phyloP scores from a whole-genome alignment of 2,113 vertebrate genomes.

The human (Homo sapiens) region DNA sequence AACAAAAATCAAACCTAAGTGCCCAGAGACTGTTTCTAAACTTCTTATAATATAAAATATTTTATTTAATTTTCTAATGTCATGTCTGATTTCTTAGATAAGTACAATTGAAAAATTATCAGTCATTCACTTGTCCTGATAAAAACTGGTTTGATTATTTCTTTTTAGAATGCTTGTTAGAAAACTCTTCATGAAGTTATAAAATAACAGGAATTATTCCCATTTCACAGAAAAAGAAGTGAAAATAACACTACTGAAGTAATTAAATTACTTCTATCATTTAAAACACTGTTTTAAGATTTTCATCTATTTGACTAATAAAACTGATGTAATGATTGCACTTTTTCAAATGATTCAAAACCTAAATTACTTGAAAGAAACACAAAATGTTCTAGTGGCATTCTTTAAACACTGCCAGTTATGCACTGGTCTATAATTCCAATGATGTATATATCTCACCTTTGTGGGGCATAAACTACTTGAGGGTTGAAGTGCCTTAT shows the following conservation, averaged over 20 bases:
- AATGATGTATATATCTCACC: not conserved
- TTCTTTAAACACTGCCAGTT: not conserved
- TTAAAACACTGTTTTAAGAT: not conserved
- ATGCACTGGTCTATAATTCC: not conserved
- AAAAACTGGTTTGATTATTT: not conserved
- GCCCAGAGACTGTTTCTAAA: not conserved
- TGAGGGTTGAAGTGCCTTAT: not conserved
- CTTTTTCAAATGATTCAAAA: not conserved
- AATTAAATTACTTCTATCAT: not conserved
- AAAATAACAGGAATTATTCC: not conserved
- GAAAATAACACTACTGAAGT: not conserved
- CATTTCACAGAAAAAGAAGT: not conserved
- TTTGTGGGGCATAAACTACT: not conserved
- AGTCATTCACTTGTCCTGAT: not conserved
- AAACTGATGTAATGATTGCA: not conserved
- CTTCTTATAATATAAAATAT: not conserved
- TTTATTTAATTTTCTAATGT: not conserved
- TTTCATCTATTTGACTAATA: not conserved
- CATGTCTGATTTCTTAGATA: conserved; percentile 1
- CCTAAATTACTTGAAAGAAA: not conserved
- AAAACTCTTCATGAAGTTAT: not conserved
- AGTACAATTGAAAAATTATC: not conserved
- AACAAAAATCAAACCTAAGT: not conserved
- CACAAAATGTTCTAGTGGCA: not conserved
- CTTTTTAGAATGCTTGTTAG: not conserved